phyloP scores from a whole-genome alignment of 2,797 vertebrate species.

The Lutjanus argentimaculatus region DNA sequence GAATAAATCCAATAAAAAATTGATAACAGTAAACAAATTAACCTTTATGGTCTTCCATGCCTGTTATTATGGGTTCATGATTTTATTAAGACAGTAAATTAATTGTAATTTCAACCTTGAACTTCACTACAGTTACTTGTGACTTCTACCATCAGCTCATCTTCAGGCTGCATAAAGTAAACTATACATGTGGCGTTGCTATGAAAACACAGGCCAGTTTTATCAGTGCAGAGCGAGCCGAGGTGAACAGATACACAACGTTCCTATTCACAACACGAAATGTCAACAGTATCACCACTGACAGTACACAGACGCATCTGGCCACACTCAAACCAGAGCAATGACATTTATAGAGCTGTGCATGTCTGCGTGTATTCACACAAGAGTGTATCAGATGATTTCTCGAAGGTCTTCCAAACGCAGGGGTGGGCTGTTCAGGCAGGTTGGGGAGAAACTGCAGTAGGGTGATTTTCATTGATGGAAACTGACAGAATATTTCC shows the following conservation, averaged over 20 bases:
- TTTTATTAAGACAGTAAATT: not conserved
- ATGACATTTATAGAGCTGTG: slow-evolving; percentile 65
- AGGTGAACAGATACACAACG: slow-evolving; percentile 60
- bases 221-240: slow-evolving; percentile 34
- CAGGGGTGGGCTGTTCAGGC: not conserved
- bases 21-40: not conserved
- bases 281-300: slow-evolving; percentile 72
- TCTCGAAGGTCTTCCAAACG: slow-evolving; percentile 9
- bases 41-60: not conserved
- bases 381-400: not conserved
- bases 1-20: not conserved
- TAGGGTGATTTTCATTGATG: not conserved
- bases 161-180: slow-evolving; percentile 12
- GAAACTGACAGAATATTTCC: not conserved
- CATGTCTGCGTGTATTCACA: slow-evolving; percentile 21
- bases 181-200: slow-evolving; percentile 29
- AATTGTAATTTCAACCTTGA: not conserved
- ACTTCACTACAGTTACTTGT: not conserved
- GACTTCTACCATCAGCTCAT: slow-evolving; percentile 21
- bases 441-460: not conserved
- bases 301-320: slow-evolving; percentile 70
- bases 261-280: slow-evolving; percentile 70
- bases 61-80: not conserved
- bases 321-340: slow-evolving; percentile 55
- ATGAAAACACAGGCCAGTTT: slow-evolving; percentile 50